Percentiles rank a stretch among this genome's conserved stretches.
Evolutionary conservation across 2,888 invertebrate genomes (phyloP).

Genomic region (Perizoma affinitatum): DNA sequence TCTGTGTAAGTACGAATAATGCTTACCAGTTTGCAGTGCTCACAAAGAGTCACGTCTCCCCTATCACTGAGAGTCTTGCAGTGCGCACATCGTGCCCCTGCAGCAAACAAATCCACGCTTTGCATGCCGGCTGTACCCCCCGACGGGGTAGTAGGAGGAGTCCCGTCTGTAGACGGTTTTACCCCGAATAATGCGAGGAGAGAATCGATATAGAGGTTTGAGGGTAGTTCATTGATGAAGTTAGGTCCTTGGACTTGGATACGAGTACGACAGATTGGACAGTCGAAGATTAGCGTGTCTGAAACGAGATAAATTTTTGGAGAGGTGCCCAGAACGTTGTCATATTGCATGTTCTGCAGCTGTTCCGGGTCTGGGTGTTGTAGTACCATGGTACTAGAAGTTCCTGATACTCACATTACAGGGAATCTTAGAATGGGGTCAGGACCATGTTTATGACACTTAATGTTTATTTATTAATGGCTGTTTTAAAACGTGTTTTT

Average conservation of each 20-base stretch:
- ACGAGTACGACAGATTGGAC: conserved; percentile 85
- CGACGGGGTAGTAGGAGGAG: conserved; percentile 50
- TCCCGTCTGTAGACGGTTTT: conserved; percentile 40
- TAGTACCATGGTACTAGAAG: too few relatives aligned
- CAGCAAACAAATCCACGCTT: conserved; percentile 65
- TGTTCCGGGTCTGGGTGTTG: too few relatives aligned
- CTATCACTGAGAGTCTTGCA: conserved; percentile 69
- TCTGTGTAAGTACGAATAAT: background rate
- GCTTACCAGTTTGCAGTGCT: conserved; percentile 86
- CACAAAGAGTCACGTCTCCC: conserved; percentile 67
- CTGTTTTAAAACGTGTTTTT: too few relatives aligned
- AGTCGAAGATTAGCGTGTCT: conserved; percentile 70
- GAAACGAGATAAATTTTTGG: conserved; percentile 38
- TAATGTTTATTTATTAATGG: too few relatives aligned
- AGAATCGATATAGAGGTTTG: conserved; percentile 87
- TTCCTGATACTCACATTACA: too few relatives aligned
- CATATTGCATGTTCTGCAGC: too few relatives aligned
- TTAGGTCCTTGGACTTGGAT: conserved; percentile 75
- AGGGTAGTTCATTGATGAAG: conserved; percentile 84
- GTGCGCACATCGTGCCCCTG: conserved; percentile 60
- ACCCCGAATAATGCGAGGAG: conserved; percentile 80
- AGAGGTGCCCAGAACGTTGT: too few relatives aligned
- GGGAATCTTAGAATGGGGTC: too few relatives aligned
- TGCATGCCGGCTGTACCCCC: conserved; percentile 45
- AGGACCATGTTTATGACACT: too few relatives aligned